A percentile compares a stretch with the other conserved stretches of the same genome.
Conservation (phyloP, 1,140 invertebrate species). For the Ridgeia piscesae region DNA sequence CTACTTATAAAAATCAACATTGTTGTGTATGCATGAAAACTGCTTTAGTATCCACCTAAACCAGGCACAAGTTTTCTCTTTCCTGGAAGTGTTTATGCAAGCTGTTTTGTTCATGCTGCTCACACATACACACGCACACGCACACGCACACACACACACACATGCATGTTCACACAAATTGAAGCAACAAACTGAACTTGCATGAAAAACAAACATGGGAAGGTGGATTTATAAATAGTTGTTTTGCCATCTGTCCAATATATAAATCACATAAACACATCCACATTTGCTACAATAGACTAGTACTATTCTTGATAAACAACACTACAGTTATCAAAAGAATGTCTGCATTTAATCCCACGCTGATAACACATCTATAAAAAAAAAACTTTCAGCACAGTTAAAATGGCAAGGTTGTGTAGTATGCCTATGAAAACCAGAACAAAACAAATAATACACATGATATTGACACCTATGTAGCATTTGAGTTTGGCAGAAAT, state of each 20-base stretch:
- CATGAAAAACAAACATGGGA: not conserved
- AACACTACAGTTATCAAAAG: not conserved
- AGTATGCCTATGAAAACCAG: not conserved
- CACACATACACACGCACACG: not conserved
- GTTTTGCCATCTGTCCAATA: not conserved
- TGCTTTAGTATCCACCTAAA: not conserved
- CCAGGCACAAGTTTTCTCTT: not conserved
- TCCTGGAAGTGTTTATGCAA: not conserved
- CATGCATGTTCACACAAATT: not conserved
- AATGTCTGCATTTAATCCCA: not conserved
- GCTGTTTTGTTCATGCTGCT: not conserved
- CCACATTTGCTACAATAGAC: not conserved
- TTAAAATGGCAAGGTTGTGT: not conserved
- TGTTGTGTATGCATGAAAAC: not conserved
- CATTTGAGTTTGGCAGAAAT: not conserved
- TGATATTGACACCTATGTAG: not conserved
- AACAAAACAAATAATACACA: not conserved
- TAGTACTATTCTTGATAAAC: not conserved
- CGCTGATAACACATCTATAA: not conserved
- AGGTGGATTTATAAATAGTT: not conserved
- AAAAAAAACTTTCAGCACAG: not conserved
- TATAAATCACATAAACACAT: not conserved
- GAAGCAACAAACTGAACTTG: not conserved
- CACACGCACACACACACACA: not conserved
- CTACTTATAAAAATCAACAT: not conserved